A percentile compares a stretch with the other conserved stretches of the same genome.
These are phyloP conservation scores for Ptychadena robeensis DNA, from an alignment of 2,797 vertebrate species.

Conservation along the genomic window DNA sequence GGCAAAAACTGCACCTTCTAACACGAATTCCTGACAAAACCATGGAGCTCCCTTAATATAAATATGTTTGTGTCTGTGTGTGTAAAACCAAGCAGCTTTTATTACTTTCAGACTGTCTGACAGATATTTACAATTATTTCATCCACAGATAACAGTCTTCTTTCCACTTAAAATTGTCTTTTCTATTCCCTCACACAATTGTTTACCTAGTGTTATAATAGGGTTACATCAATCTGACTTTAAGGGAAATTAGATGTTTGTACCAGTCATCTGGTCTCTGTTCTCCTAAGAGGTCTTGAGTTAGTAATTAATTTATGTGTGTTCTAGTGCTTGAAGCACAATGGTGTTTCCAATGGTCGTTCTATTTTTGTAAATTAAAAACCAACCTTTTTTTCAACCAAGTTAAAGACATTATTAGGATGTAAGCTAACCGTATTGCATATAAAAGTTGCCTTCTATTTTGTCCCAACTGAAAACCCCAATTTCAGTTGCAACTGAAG, in stretches of 20 bases:
- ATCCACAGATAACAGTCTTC: neutral
- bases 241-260: neutral
- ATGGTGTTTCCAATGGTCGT: neutral
- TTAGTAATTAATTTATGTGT: neutral
- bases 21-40: constrained; percentile 42
- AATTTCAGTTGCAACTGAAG: no score
- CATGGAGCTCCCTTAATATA: constrained; percentile 25
- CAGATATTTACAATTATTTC: constrained; percentile 8
- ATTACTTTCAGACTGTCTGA: neutral
- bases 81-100: neutral
- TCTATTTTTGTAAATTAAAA: neutral
- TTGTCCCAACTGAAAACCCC: no score
- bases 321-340: neutral
- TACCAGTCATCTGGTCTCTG: neutral
- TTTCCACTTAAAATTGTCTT: neutral
- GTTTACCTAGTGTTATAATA: neutral
- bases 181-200: neutral
- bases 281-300: neutral
- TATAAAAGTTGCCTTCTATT: no score
- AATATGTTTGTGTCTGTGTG: constrained; percentile 8
- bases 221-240: constrained; percentile 2
- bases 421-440: no score
- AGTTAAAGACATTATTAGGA: no score
- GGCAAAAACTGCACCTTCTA: constrained; percentile 38
- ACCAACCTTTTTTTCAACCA: no score